A percentile compares a stretch with the other conserved stretches of the same genome.
These are phyloP conservation scores for Cacoxenus indagator DNA, from an alignment of 2,888 invertebrate species.

Conservation along the genomic window DNA sequence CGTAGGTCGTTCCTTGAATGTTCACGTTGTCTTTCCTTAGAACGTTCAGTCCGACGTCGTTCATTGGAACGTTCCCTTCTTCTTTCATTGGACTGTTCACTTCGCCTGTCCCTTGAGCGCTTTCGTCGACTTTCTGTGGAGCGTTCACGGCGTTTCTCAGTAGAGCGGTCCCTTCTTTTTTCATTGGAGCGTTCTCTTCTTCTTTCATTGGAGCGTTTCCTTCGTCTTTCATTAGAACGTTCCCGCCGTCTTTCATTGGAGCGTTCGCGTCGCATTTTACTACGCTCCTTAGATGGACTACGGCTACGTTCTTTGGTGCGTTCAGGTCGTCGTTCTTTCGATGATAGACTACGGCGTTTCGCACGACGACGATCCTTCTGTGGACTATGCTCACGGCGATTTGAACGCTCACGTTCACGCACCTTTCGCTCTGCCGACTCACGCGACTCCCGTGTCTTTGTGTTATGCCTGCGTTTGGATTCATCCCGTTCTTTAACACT, in stretches of 20 bases:
- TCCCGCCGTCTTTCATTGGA: slow-evolving; percentile 22
- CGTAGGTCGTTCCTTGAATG: slow-evolving; percentile 23
- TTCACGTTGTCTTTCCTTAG: slow-evolving; percentile 22
- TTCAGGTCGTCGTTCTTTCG: slow-evolving; percentile 7
- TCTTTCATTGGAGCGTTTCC: slow-evolving; percentile 23
- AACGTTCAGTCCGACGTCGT: not conserved
- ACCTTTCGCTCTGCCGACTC: not conserved
- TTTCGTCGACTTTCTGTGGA: slow-evolving; percentile 32
- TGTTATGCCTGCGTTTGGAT: not conserved
- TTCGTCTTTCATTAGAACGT: slow-evolving; percentile 26
- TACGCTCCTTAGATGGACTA: slow-evolving; percentile 35
- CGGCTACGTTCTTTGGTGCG: slow-evolving; percentile 31
- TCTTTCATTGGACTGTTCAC: too few relatives aligned
- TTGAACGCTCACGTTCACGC: not conserved
- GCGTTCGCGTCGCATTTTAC: slow-evolving; percentile 15
- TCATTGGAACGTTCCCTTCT: slow-evolving; percentile 26
- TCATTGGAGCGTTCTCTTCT: slow-evolving; percentile 20
- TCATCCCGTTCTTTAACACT: not conserved
- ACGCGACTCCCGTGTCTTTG: not conserved
- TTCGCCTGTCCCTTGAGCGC: slow-evolving; percentile 37
- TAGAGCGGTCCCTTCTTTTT: slow-evolving; percentile 30
- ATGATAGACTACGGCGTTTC: slow-evolving; percentile 20
- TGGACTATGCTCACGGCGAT: slow-evolving; percentile 9
- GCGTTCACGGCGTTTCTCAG: slow-evolving; percentile 10
- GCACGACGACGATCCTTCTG: not conserved